A percentile compares a stretch with the other conserved stretches of the same genome.
phyloP scores from a whole-genome alignment of 2,888 invertebrate genomes.

The Gandaritis pyraliata region DNA sequence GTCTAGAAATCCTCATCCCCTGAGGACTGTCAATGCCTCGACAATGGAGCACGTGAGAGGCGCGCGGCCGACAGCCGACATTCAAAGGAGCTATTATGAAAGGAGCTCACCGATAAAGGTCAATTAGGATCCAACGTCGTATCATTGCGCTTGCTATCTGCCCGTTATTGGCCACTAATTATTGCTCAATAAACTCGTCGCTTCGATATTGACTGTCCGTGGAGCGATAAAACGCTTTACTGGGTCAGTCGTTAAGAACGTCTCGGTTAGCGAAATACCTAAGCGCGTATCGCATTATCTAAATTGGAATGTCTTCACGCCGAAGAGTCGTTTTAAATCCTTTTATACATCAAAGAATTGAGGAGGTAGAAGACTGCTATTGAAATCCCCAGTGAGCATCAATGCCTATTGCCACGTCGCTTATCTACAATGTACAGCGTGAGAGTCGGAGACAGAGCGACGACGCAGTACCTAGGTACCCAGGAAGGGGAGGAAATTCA shows the following conservation, averaged over 20 bases:
- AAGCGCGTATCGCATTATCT: slow-evolving; percentile 50
- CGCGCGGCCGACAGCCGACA: slow-evolving; percentile 58
- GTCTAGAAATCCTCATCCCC: slow-evolving; percentile 72
- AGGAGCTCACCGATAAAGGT: slow-evolving; percentile 67
- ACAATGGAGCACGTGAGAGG: slow-evolving; percentile 68
- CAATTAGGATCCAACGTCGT: slow-evolving; percentile 66
- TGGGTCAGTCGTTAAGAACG: slow-evolving; percentile 44
- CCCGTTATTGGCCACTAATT: slow-evolving; percentile 51
- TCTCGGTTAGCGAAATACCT: slow-evolving; percentile 36
- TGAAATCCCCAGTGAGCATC: slow-evolving; percentile 79
- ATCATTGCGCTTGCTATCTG: slow-evolving; percentile 49
- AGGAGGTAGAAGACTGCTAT: slow-evolving; percentile 68
- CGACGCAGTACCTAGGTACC: slow-evolving; percentile 39
- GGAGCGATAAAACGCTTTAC: slow-evolving; percentile 46
- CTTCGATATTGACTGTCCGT: slow-evolving; percentile 43
- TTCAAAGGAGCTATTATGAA: slow-evolving; percentile 74
- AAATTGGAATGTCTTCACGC: slow-evolving; percentile 65
- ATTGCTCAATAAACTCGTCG: slow-evolving; percentile 51
- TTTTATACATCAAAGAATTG: slow-evolving; percentile 75
- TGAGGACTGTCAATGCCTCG: slow-evolving; percentile 64
- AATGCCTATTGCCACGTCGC: slow-evolving; percentile 81
- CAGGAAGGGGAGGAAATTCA: slow-evolving; percentile 56
- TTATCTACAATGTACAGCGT: slow-evolving; percentile 74
- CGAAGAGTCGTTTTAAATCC: slow-evolving; percentile 71
- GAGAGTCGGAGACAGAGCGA: slow-evolving; percentile 51